Percentiles rank a stretch among this genome's conserved stretches.
phyloP scores from a whole-genome alignment of 2,113 vertebrate genomes.

The Megaleporinus macrocephalus region DNA sequence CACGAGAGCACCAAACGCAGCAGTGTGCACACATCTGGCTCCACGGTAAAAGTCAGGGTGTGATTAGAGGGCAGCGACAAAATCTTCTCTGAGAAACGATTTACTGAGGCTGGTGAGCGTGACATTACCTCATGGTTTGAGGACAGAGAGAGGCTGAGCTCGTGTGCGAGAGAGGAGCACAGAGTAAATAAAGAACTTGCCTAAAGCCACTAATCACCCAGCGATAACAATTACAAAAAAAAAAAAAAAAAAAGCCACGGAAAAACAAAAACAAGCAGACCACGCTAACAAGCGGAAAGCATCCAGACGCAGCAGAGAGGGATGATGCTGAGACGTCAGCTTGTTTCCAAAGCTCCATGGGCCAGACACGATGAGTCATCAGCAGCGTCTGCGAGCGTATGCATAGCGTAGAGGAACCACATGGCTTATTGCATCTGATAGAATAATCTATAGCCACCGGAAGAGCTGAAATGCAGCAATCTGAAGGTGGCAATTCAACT shows the following conservation, averaged over 20 bases:
- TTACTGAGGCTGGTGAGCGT: slow-evolving; percentile 1
- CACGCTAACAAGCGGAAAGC: slow-evolving; percentile 40
- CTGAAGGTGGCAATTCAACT: background rate
- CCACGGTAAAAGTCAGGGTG: background rate
- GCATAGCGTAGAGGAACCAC: background rate
- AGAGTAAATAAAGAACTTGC: slow-evolving; percentile 15
- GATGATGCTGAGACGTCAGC: slow-evolving; percentile 31
- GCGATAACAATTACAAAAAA: background rate
- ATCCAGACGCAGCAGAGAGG: slow-evolving; percentile 23
- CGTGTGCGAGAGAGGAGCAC: slow-evolving; percentile 13
- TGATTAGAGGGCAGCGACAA: background rate
- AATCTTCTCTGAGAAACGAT: background rate
- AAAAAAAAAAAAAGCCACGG: background rate
- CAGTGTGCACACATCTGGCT: background rate
- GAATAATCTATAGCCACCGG: background rate
- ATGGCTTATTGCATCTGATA: background rate
- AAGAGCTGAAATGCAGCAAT: background rate
- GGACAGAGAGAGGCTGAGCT: slow-evolving; percentile 25
- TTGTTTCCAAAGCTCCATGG: slow-evolving; percentile 15
- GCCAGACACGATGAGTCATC: slow-evolving; percentile 26
- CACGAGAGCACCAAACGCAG: background rate
- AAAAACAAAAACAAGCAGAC: slow-evolving; percentile 13
- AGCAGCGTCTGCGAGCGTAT: background rate
- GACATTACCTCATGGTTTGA: slow-evolving; percentile 19
- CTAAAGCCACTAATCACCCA: slow-evolving; percentile 40